Conservation (phyloP, 2,113 vertebrate genomes). For the Megaceryle maxima region DNA sequence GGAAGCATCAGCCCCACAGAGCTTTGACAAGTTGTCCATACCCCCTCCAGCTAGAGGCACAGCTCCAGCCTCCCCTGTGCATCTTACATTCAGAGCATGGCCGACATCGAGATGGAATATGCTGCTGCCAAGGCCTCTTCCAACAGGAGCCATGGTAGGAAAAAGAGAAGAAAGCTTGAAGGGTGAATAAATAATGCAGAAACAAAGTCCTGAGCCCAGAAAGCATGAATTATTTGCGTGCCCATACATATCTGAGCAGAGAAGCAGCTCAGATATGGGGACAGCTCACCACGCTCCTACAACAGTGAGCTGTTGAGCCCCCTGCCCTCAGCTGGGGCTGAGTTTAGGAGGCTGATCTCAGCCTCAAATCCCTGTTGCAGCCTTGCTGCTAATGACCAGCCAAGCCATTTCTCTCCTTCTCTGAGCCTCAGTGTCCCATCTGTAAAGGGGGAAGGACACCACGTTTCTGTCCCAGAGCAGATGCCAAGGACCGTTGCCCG, state of each 20-base stretch:
- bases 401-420: neutral
- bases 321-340: neutral
- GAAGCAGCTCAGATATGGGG: neutral
- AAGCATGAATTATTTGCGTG: neutral
- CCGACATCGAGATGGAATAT: neutral
- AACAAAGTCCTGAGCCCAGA: neutral
- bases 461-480: neutral
- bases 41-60: neutral
- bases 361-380: neutral
- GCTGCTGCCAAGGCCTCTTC: neutral
- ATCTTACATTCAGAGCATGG: neutral
- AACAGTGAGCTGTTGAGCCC: neutral
- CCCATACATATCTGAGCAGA: accelerated
- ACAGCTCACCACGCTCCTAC: accelerated
- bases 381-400: neutral
- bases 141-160: neutral
- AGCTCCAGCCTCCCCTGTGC: accelerated
- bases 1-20: neutral
- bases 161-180: neutral
- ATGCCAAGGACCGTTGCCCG: accelerated
- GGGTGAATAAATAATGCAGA: neutral
- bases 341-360: neutral
- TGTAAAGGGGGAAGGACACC: no score
- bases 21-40: neutral
- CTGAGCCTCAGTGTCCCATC: accelerated